A percentile compares a stretch with the other conserved stretches of the same genome.
Evolutionary conservation across 2,797 vertebrate species (phyloP).

Genomic region (Silurus lanzhouensis): DNA sequence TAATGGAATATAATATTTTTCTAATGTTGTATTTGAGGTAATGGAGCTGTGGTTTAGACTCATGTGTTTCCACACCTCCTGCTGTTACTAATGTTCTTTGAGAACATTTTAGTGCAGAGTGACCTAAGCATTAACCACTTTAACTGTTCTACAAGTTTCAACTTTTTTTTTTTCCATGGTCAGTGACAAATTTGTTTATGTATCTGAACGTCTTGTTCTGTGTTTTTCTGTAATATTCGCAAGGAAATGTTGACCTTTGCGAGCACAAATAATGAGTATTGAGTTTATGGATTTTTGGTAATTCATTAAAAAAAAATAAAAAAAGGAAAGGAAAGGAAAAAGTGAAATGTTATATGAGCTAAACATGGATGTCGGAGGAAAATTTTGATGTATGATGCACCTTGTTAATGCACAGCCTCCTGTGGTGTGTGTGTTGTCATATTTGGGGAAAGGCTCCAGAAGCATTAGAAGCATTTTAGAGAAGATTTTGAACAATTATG

Average conservation of each 20-base stretch:
- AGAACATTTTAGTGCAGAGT: neutral
- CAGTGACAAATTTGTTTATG: constrained; percentile 57
- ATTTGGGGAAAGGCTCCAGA: constrained; percentile 56
- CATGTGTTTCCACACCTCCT: constrained; percentile 3
- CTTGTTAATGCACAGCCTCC: constrained; percentile 38
- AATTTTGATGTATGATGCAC: constrained; percentile 36
- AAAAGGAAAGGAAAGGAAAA: neutral
- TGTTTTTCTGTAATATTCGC: constrained; percentile 45
- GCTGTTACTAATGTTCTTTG: constrained; percentile 26
- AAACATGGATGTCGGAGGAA: constrained; percentile 19
- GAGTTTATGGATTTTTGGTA: constrained; percentile 49
- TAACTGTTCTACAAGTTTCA: constrained; percentile 39
- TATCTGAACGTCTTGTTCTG: constrained; percentile 47
- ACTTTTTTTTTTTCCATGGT: constrained; percentile 30
- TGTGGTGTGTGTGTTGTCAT: constrained; percentile 28
- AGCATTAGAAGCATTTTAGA: constrained; percentile 60
- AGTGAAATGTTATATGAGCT: constrained; percentile 29
- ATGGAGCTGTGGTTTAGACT: neutral
- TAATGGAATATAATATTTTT: neutral
- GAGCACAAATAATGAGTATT: constrained; percentile 47
- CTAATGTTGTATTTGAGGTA: neutral
- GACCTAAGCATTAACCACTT: constrained; percentile 41
- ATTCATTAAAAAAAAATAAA: constrained; percentile 36
- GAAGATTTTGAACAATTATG: constrained; percentile 65
- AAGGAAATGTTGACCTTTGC: constrained; percentile 48